Percentiles rank a stretch among this genome's conserved stretches.
Conservation (phyloP, 2,797 vertebrate genomes). For the Lemur catta region DNA sequence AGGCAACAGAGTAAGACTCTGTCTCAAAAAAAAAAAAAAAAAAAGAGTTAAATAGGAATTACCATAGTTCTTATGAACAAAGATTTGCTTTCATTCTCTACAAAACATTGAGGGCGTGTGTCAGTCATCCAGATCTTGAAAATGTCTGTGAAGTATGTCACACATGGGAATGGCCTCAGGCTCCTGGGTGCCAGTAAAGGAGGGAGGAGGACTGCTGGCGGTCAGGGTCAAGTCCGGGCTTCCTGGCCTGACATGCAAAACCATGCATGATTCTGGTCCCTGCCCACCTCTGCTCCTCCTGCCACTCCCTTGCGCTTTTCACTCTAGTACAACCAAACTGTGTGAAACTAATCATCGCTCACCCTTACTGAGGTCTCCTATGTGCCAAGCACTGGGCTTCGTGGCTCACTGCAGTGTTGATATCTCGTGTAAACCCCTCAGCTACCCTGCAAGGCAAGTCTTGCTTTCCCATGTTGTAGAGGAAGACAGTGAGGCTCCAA, state of each 20-base stretch:
- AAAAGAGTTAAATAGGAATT: neutral
- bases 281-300: slow-evolving; percentile 60
- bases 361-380: slow-evolving; percentile 49
- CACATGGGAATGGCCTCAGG: neutral
- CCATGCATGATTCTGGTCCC: neutral
- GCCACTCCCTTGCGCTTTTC: neutral
- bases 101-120: neutral
- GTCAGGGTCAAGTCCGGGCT: slow-evolving; percentile 6
- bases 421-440: neutral
- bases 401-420: neutral
- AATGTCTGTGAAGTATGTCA: neutral
- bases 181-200: neutral
- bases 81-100: neutral
- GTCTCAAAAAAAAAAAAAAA: too few species aligned
- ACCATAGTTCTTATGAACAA: neutral
- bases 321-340: neutral
- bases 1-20: too few species aligned
- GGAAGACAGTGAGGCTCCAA: neutral
- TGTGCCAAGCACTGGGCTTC: slow-evolving; percentile 58
- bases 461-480: neutral
- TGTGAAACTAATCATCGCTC: slow-evolving; percentile 21
- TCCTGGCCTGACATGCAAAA: neutral
- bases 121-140: neutral
- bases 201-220: neutral
- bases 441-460: neutral